Percentiles rank a stretch among this genome's conserved stretches.
These are phyloP conservation scores for Esox masquinongy DNA, from an alignment of 2,797 vertebrate species.

Conservation along the genomic window DNA sequence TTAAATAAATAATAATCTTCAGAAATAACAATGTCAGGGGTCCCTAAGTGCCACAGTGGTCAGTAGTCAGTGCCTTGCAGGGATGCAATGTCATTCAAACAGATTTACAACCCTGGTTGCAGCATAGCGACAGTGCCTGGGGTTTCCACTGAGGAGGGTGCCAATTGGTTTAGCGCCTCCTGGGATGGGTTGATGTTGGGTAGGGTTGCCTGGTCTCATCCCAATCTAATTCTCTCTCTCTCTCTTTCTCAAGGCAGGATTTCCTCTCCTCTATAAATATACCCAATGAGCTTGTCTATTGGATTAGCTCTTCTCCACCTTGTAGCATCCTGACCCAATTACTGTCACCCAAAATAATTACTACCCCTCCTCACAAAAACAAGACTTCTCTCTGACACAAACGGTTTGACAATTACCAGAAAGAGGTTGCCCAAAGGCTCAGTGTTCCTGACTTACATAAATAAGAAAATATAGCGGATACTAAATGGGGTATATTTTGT, in stretches of 20 bases:
- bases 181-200: too few relatives aligned
- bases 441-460: conserved; percentile 30
- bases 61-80: too few relatives aligned
- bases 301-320: conserved; percentile 66
- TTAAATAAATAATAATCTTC: too few relatives aligned
- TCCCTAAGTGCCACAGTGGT: too few relatives aligned
- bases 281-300: conserved; percentile 62
- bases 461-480: not conserved
- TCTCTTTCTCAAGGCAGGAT: conserved; percentile 37
- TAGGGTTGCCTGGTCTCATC: not conserved
- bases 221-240: conserved; percentile 20
- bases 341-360: conserved; percentile 44
- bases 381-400: conserved; percentile 56
- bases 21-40: too few relatives aligned
- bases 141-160: too few relatives aligned
- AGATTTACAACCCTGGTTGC: too few relatives aligned
- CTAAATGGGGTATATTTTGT: not conserved
- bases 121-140: too few relatives aligned
- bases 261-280: conserved; percentile 61
- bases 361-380: conserved; percentile 44
- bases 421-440: conserved; percentile 12
- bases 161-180: too few relatives aligned
- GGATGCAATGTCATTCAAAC: too few relatives aligned
- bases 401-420: conserved; percentile 30
- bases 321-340: conserved; percentile 69